Percentiles rank a stretch among this genome's conserved stretches.
Conservation (phyloP, 2,888 invertebrate genomes). For the Odontocolon sp. region DNA sequence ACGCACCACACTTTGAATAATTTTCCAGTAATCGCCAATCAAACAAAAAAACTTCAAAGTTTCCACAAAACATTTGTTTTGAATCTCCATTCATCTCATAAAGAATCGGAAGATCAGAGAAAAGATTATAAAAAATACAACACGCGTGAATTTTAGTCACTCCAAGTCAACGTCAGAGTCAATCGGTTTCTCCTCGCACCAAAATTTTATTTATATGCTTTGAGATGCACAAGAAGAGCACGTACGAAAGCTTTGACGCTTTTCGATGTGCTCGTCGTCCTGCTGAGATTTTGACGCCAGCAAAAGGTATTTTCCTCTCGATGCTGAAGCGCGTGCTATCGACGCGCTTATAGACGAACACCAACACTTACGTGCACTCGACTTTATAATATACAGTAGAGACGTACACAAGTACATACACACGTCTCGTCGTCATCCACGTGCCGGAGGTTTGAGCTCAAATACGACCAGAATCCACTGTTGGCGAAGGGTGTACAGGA, state of each 20-base stretch:
- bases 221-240: conserved; percentile 6
- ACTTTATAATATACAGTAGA: not conserved
- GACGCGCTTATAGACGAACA: not conserved
- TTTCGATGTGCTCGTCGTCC: conserved; percentile 14
- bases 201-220: conserved; percentile 35
- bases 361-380: not conserved
- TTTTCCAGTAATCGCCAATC: too few relatives aligned
- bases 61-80: too few relatives aligned
- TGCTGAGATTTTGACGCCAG: conserved; percentile 25
- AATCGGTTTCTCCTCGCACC: not conserved
- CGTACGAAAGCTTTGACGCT: conserved; percentile 34
- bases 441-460: conserved; percentile 14
- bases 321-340: too few relatives aligned
- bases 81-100: too few relatives aligned
- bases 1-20: too few relatives aligned
- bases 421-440: conserved; percentile 24
- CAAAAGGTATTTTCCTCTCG: conserved; percentile 20
- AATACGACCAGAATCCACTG: conserved; percentile 32
- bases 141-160: not conserved
- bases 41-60: too few relatives aligned
- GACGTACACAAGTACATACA: not conserved
- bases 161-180: not conserved
- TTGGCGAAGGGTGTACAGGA: conserved; percentile 58
- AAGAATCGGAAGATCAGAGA: too few relatives aligned
- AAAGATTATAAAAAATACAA: too few relatives aligned